These are phyloP conservation scores for Tetragonula clypearis DNA, from an alignment of 1,140 invertebrate species.

Conservation along the genomic window DNA sequence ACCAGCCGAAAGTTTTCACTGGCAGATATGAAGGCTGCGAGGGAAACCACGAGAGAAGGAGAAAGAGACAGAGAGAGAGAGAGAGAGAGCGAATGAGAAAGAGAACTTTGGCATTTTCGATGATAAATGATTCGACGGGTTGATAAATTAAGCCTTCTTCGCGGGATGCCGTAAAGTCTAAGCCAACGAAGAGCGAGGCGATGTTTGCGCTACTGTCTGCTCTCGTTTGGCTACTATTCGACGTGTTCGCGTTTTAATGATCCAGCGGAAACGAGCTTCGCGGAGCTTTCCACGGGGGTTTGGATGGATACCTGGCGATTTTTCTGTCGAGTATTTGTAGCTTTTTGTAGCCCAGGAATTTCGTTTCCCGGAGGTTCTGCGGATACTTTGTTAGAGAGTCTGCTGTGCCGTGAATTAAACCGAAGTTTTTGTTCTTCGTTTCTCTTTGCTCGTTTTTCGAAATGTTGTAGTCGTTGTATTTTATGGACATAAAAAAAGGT, in stretches of 20 bases:
- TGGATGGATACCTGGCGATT: neutral
- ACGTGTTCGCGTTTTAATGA: neutral
- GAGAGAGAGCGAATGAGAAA: neutral
- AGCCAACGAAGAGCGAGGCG: neutral
- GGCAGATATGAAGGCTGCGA: neutral
- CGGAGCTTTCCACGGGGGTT: neutral
- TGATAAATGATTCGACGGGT: constrained; percentile 45
- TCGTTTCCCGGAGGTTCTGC: neutral
- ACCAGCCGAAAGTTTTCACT: constrained; percentile 17
- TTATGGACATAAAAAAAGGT: too few relatives aligned
- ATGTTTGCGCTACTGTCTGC: neutral
- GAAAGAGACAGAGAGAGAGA: neutral
- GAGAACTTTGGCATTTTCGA: constrained; percentile 28
- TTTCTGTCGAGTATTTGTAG: neutral
- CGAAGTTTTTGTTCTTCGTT: too few relatives aligned
- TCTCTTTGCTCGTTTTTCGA: too few relatives aligned
- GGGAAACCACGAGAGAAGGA: neutral
- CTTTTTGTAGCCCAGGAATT: neutral
- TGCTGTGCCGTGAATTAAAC: too few relatives aligned
- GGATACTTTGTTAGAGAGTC: neutral
- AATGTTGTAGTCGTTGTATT: too few relatives aligned
- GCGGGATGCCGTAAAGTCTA: neutral
- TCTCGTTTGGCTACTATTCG: neutral
- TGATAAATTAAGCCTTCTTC: constrained; percentile 51
- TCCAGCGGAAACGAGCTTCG: neutral